These are phyloP conservation scores for Lutjanus campechanus DNA, from an alignment of 2,797 vertebrate species.

Conservation along the genomic window DNA sequence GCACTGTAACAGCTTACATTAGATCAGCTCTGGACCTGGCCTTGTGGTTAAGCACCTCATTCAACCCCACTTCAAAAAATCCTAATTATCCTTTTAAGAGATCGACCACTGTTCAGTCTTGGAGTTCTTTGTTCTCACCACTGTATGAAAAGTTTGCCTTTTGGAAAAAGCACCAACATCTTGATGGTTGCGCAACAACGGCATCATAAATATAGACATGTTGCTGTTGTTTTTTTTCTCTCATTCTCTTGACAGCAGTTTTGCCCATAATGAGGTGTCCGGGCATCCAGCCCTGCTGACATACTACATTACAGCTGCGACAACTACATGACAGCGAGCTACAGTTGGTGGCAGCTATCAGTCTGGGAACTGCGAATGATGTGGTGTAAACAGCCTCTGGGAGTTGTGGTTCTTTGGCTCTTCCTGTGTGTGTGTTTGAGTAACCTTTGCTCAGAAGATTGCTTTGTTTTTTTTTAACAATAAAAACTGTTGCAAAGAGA, in stretches of 20 bases:
- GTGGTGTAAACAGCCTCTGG: constrained; percentile 63
- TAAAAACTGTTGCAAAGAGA: not conserved
- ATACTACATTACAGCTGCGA: constrained; percentile 67
- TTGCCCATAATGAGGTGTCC: constrained; percentile 51
- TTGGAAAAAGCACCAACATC: not conserved
- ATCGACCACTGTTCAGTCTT: not conserved
- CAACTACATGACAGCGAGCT: constrained; percentile 70
- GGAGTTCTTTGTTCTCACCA: not conserved
- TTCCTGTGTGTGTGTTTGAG: constrained; percentile 21
- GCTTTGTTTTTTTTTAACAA: constrained; percentile 11
- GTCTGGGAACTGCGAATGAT: constrained; percentile 47
- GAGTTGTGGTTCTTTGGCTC: constrained; percentile 46
- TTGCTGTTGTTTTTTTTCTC: not conserved
- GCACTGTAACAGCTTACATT: too few relatives aligned
- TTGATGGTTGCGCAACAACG: not conserved
- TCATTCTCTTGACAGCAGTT: constrained; percentile 58
- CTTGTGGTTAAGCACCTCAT: too few relatives aligned
- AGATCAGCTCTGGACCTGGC: too few relatives aligned
- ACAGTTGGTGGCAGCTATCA: constrained; percentile 74
- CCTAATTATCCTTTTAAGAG: too few relatives aligned
- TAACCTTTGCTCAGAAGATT: constrained; percentile 17
- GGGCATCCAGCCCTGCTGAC: constrained; percentile 57
- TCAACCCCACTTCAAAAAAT: too few relatives aligned
- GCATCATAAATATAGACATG: constrained; percentile 20
- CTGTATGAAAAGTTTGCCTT: not conserved